Conservation (phyloP, 2,113 vertebrate genomes). For the Bungarus multicinctus region DNA sequence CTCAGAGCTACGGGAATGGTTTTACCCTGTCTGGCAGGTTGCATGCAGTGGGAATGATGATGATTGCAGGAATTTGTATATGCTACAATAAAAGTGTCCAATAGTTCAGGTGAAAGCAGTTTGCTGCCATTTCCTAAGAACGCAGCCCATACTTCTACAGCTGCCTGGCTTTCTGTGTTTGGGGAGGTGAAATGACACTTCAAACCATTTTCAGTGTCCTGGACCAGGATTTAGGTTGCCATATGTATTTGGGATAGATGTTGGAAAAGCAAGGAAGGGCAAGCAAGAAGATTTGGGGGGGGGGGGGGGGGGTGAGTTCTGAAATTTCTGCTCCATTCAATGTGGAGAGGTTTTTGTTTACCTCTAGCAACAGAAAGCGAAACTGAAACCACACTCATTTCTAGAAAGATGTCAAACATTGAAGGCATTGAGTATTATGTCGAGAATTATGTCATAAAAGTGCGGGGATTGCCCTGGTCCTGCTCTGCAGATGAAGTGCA, state of each 20-base stretch:
- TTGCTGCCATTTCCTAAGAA: constrained; percentile 68
- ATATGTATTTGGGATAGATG: constrained; percentile 55
- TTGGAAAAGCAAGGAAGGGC: not conserved
- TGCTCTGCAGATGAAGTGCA: constrained; percentile 94
- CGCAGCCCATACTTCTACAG: constrained; percentile 44
- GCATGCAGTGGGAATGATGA: too few species aligned
- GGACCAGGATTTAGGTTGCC: not conserved
- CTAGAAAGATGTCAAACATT: constrained; percentile 72
- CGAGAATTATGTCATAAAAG: constrained; percentile 70
- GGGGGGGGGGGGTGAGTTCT: not conserved
- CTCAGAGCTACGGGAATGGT: not conserved
- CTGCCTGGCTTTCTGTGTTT: constrained; percentile 17
- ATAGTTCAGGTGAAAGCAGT: constrained; percentile 34
- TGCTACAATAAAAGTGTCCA: too few species aligned
- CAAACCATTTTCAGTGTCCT: not conserved
- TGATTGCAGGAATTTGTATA: not conserved
- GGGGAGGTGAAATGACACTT: not conserved
- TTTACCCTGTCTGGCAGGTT: not conserved
- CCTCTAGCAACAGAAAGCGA: constrained; percentile 56
- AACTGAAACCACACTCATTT: constrained; percentile 51
- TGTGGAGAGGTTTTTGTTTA: not conserved
- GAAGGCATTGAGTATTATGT: constrained; percentile 91
- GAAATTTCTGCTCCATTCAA: not conserved
- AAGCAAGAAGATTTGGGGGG: not conserved
- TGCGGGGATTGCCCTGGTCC: constrained; percentile 94